Conservation (phyloP, 2,113 vertebrate species). For the Pagrus major region DNA sequence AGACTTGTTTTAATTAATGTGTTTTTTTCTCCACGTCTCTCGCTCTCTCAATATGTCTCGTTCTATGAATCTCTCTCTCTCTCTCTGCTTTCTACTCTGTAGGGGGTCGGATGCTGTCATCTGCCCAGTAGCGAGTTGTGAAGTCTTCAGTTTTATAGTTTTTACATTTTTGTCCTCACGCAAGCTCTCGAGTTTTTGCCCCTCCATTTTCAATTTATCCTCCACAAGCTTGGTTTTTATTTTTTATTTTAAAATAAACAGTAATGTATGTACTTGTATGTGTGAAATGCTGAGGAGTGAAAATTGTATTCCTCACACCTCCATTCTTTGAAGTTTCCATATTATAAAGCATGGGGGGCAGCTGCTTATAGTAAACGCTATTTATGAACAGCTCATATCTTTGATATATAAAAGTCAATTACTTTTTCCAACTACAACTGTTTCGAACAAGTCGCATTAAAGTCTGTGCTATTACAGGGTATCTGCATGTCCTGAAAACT, state of each 20-base stretch:
- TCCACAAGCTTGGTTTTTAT: neutral
- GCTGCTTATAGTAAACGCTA: neutral
- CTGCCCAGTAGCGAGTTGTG: conserved; percentile 65
- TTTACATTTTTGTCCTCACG: conserved; percentile 46
- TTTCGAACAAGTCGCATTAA: neutral
- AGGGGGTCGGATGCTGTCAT: conserved; percentile 57
- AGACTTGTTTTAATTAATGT: conserved; percentile 62
- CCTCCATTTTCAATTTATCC: neutral
- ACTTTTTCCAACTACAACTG: neutral
- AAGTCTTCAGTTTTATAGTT: conserved; percentile 46
- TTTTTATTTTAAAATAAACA: neutral
- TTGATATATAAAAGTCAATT: neutral
- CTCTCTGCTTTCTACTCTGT: conserved; percentile 35
- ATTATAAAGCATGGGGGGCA: neutral
- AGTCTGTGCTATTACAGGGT: neutral
- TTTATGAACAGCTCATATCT: neutral
- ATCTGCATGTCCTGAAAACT: neutral
- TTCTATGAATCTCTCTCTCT: conserved; percentile 21
- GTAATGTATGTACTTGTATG: neutral
- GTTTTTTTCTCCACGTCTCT: conserved; percentile 24
- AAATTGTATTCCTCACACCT: neutral
- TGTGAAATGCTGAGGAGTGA: neutral
- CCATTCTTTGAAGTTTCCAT: neutral
- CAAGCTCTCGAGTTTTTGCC: neutral
- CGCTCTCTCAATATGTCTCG: conserved; percentile 10